phyloP scores from a whole-genome alignment of 2,888 invertebrate genomes.

The Drosophila peninsularis region DNA sequence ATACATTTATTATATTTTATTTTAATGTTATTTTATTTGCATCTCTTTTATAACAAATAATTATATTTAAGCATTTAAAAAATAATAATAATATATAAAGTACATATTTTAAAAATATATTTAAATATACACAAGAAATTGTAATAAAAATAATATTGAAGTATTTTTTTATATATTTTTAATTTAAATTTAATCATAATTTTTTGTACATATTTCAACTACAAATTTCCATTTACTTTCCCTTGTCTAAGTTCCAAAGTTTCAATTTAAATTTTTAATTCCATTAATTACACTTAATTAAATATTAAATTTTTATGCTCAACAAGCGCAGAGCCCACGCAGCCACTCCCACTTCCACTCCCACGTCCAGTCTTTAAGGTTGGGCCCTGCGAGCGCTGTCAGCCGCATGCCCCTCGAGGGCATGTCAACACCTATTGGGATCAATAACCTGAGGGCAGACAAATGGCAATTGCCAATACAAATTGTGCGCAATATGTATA shows the following conservation, averaged over 20 bases:
- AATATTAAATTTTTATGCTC: neutral
- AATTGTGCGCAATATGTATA: constrained; percentile 6
- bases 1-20: too few species aligned
- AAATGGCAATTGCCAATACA: constrained; percentile 12
- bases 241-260: neutral
- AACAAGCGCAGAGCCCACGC: too few species aligned
- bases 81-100: neutral
- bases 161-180: neutral
- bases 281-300: neutral
- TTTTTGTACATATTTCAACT: too few species aligned
- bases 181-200: neutral
- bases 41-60: too few species aligned
- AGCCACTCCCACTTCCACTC: neutral
- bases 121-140: neutral
- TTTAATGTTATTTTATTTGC: too few species aligned
- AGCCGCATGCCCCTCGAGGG: constrained; percentile 30
- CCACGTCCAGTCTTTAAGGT: neutral
- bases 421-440: constrained; percentile 45
- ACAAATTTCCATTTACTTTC: neutral
- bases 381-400: neutral
- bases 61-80: too few species aligned
- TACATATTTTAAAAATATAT: neutral
- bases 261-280: neutral
- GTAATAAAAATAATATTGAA: too few species aligned
- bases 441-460: constrained; percentile 49